A percentile compares a stretch with the other conserved stretches of the same genome.
phyloP scores from a whole-genome alignment of 1,140 invertebrate species.

The Drosophila erecta region DNA sequence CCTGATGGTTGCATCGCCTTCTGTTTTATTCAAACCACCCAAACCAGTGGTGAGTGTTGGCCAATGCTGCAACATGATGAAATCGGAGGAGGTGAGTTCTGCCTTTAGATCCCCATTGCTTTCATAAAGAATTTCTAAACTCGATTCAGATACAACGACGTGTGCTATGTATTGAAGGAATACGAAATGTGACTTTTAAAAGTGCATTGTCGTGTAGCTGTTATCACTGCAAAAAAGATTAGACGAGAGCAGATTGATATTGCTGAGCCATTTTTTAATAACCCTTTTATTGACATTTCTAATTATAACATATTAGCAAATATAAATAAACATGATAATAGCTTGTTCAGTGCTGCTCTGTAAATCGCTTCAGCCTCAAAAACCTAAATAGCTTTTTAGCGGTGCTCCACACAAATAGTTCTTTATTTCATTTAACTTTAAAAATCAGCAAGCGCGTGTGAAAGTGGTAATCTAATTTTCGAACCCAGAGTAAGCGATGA shows the following conservation, averaged over 20 bases:
- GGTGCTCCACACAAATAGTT: too few species aligned
- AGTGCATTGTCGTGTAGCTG: slow-evolving; percentile 93
- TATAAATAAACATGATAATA: too few species aligned
- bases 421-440: too few species aligned
- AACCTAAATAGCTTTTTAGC: too few species aligned
- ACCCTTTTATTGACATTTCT: background rate
- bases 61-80: slow-evolving; percentile 95
- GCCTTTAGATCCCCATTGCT: background rate
- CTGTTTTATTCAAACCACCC: slow-evolving; percentile 84
- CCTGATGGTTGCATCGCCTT: slow-evolving; percentile 86
- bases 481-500: too few species aligned
- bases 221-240: slow-evolving; percentile 94
- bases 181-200: slow-evolving; percentile 91
- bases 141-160: slow-evolving; percentile 74
- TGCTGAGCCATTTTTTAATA: slow-evolving; percentile 24
- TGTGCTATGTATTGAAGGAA: slow-evolving; percentile 91
- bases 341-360: too few species aligned
- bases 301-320: background rate
- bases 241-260: slow-evolving; percentile 36
- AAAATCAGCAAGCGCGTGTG: too few species aligned
- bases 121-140: background rate
- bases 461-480: too few species aligned
- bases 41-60: slow-evolving; percentile 92
- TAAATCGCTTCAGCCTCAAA: too few species aligned
- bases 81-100: slow-evolving; percentile 90